phyloP scores from a whole-genome alignment of 2,113 vertebrate species.

The Greenwoodochromis staneri region DNA sequence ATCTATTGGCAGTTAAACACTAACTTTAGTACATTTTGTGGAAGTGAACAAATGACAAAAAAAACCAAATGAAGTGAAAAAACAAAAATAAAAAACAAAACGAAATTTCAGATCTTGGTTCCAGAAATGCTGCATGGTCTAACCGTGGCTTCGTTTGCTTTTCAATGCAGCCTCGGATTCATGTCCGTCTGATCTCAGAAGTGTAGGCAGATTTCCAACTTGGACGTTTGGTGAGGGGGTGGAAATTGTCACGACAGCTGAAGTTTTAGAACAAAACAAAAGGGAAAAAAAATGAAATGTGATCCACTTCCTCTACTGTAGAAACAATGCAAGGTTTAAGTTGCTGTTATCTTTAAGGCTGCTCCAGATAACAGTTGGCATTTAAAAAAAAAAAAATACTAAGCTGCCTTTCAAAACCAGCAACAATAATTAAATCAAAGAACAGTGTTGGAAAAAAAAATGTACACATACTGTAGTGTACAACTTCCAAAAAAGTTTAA shows the following conservation, averaged over 20 bases:
- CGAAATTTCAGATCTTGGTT: background rate
- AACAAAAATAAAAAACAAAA: background rate
- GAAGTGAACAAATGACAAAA: background rate
- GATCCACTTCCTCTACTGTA: background rate
- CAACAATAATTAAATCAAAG: background rate
- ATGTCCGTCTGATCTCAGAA: background rate
- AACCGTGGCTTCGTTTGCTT: background rate
- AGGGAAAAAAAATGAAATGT: background rate
- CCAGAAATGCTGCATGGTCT: background rate
- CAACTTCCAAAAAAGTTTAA: background rate
- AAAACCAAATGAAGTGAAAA: background rate
- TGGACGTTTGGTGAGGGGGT: constrained; percentile 35
- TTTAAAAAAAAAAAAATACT: background rate
- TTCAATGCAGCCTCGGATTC: background rate
- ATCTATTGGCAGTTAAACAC: background rate
- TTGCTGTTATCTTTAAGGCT: background rate
- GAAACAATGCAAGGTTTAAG: background rate
- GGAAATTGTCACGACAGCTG: constrained; percentile 36
- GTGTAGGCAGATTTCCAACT: constrained; percentile 3
- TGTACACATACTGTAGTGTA: background rate
- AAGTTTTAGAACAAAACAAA: background rate
- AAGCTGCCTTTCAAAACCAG: background rate
- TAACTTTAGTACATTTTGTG: background rate
- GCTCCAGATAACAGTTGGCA: background rate
- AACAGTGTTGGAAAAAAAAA: background rate